Conservation (phyloP, 2,113 vertebrate genomes). For the Dendropsophus ebraccatus region DNA sequence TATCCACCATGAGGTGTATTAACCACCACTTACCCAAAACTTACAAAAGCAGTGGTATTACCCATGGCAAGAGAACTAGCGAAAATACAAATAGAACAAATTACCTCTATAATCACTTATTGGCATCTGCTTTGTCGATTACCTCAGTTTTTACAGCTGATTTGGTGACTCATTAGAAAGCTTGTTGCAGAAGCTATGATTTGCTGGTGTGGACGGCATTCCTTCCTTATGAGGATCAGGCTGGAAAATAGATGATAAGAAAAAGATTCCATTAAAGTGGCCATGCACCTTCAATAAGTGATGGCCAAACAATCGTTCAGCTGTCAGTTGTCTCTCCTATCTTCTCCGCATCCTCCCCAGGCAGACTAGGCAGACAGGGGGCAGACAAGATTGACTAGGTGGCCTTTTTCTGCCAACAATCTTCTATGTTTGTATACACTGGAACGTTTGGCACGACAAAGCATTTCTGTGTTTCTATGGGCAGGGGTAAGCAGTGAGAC, state of each 20-base stretch:
- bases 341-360: too few relatives aligned
- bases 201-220: neutral
- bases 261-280: too few relatives aligned
- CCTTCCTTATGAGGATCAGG: neutral
- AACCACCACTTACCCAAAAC: neutral
- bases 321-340: too few relatives aligned
- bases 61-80: neutral
- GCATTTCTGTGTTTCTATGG: too few relatives aligned
- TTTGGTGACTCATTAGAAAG: neutral
- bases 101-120: neutral
- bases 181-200: neutral
- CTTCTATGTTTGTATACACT: too few relatives aligned
- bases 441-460: too few relatives aligned
- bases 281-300: too few relatives aligned
- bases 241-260: neutral
- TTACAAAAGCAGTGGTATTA: neutral
- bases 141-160: constrained; percentile 14
- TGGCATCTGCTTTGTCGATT: constrained; percentile 2
- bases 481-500: too few relatives aligned
- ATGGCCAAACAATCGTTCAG: too few relatives aligned
- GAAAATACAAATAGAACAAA: neutral
- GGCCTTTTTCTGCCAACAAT: too few relatives aligned
- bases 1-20: neutral
- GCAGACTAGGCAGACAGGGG: too few relatives aligned
- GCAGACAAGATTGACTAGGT: too few relatives aligned